These are phyloP conservation scores for Acanthurus lineatus DNA, from an alignment of 2,797 vertebrate genomes.

Conservation along the genomic window DNA sequence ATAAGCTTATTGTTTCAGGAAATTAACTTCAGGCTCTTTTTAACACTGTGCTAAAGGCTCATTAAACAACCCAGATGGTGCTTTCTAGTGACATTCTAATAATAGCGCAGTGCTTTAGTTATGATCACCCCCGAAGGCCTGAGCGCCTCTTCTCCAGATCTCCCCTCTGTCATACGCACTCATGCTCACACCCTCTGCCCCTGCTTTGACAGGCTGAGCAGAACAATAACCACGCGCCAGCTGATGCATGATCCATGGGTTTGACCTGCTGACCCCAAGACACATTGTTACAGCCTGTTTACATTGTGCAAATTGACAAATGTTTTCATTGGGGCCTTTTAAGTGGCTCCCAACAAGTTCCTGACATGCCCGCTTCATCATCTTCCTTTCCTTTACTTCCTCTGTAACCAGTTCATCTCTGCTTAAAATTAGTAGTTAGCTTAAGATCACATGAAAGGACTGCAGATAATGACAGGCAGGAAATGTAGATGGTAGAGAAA, in stretches of 20 bases:
- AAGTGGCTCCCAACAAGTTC: constrained; percentile 50
- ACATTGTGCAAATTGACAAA: constrained; percentile 84
- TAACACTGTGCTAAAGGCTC: constrained; percentile 73
- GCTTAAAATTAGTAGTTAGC: constrained; percentile 39
- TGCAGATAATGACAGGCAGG: constrained; percentile 46
- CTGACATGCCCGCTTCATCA: constrained; percentile 45
- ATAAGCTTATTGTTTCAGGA: constrained; percentile 78
- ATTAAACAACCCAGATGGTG: constrained; percentile 85
- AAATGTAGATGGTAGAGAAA: constrained; percentile 48
- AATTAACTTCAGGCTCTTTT: constrained; percentile 79
- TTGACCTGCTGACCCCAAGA: constrained; percentile 82
- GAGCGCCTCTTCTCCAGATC: constrained; percentile 59
- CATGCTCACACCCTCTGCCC: constrained; percentile 56
- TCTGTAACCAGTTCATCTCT: constrained; percentile 34
- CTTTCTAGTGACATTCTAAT: constrained; percentile 80
- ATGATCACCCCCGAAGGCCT: constrained; percentile 73
- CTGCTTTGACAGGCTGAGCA: constrained; percentile 70
- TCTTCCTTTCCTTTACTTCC: constrained; percentile 37
- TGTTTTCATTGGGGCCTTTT: constrained; percentile 79
- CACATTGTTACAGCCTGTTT: constrained; percentile 84
- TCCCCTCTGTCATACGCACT: constrained; percentile 63
- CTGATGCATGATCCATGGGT: constrained; percentile 84
- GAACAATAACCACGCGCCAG: constrained; percentile 83
- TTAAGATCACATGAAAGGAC: constrained; percentile 35
- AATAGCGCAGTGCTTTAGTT: constrained; percentile 81